Conservation (phyloP, 2,797 vertebrate genomes). For the Diplodus sargus region DNA sequence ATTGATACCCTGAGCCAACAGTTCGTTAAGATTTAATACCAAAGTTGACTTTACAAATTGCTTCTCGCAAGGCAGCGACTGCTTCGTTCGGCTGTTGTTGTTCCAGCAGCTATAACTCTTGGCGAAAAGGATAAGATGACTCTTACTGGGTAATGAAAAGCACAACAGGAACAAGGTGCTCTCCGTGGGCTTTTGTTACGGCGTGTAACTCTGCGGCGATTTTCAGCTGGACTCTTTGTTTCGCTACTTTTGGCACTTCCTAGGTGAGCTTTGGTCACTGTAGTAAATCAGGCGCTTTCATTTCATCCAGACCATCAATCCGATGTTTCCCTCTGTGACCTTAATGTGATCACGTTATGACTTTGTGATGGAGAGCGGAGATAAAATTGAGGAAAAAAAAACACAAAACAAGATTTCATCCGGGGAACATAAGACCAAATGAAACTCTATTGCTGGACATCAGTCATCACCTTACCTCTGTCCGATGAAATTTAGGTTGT, state of each 20-base stretch:
- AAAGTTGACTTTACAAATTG: not conserved
- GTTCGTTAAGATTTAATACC: not conserved
- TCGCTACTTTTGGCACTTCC: not conserved
- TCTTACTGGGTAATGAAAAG: not conserved
- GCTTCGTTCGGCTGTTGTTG: not conserved
- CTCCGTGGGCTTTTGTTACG: not conserved
- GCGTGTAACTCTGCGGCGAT: not conserved
- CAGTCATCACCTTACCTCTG: not conserved
- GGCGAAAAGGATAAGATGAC: not conserved
- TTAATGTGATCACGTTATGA: slow-evolving; percentile 2
- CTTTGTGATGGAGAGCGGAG: not conserved
- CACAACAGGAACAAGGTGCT: not conserved
- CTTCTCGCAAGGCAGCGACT: not conserved
- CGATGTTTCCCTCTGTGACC: not conserved
- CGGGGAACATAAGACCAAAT: not conserved
- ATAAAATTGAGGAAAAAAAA: not conserved
- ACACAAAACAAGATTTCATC: not conserved
- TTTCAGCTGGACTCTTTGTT: not conserved
- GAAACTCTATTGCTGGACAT: slow-evolving; percentile 11
- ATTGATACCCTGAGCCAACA: not conserved
- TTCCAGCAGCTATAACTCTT: not conserved
- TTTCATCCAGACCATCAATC: not conserved
- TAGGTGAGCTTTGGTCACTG: not conserved
- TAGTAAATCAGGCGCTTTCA: not conserved
- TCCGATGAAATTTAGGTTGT: not conserved